Conservation (phyloP, 2,113 vertebrate genomes). For the Limanda limanda region DNA sequence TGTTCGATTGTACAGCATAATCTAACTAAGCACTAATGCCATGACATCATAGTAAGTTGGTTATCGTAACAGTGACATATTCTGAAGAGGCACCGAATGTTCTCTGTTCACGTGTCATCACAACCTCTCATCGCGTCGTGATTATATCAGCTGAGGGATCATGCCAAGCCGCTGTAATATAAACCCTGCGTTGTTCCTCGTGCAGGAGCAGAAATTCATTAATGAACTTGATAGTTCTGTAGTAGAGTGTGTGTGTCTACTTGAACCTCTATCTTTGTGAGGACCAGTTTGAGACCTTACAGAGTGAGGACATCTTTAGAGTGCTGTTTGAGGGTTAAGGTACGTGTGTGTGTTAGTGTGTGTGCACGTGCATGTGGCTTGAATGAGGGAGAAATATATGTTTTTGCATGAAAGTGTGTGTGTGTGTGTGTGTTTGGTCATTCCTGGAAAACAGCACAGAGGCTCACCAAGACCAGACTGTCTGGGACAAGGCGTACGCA, state of each 20-base stretch:
- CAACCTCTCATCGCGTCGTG: slow-evolving; percentile 70
- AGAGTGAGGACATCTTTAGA: no score
- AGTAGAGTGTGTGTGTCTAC: no score
- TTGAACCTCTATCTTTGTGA: no score
- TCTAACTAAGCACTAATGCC: slow-evolving; percentile 9
- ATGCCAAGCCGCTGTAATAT: slow-evolving; percentile 58
- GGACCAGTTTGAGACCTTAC: no score
- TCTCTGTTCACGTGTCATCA: slow-evolving; percentile 69
- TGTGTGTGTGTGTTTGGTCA: neutral
- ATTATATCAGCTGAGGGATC: slow-evolving; percentile 69
- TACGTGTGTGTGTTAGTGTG: slow-evolving; percentile 25
- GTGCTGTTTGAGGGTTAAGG: neutral
- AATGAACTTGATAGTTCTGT: slow-evolving; percentile 55
- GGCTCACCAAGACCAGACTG: slow-evolving; percentile 1
- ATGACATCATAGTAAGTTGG: slow-evolving; percentile 51
- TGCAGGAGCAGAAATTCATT: slow-evolving; percentile 66
- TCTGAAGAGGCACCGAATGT: slow-evolving; percentile 74
- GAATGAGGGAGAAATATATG: neutral
- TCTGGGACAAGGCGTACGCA: slow-evolving; percentile 50
- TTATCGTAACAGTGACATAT: slow-evolving; percentile 69
- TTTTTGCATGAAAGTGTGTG: slow-evolving; percentile 4
- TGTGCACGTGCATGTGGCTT: neutral
- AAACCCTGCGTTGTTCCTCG: slow-evolving; percentile 56
- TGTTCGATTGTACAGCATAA: neutral
- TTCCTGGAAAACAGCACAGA: slow-evolving; percentile 30